phyloP scores from a whole-genome alignment of 2,113 vertebrate species.

The Aptenodytes patagonicus region DNA sequence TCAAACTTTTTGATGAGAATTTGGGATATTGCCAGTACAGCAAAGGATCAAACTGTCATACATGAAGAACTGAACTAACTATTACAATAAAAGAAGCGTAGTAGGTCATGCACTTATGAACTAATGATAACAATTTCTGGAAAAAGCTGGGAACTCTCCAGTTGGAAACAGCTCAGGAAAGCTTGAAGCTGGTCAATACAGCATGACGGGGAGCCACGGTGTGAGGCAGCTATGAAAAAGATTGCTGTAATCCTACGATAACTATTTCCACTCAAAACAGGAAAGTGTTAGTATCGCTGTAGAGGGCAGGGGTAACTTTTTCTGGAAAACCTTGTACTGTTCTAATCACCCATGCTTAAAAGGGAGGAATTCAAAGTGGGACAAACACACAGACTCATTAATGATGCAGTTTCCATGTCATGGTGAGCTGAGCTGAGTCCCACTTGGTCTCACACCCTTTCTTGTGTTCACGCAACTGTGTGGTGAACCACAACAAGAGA shows the following conservation, averaged over 20 bases:
- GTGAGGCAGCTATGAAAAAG: neutral
- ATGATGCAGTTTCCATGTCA: neutral
- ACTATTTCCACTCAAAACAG: constrained; percentile 12
- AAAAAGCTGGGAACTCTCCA: neutral
- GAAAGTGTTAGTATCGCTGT: neutral
- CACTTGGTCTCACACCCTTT: neutral
- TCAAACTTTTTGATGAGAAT: constrained; percentile 37
- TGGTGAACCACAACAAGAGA: neutral
- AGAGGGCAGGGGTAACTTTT: neutral
- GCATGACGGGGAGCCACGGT: neutral
- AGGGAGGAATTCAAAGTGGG: neutral
- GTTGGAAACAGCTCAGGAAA: neutral
- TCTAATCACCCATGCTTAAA: neutral
- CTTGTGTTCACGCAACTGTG: neutral
- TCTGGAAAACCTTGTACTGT: neutral
- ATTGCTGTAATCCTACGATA: neutral
- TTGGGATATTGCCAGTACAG: constrained; percentile 41
- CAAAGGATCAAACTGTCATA: constrained; percentile 44
- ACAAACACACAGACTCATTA: neutral
- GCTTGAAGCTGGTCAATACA: neutral
- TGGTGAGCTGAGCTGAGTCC: neutral
- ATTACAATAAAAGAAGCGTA: neutral
- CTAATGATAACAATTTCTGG: neutral
- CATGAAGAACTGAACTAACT: neutral
- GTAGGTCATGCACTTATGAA: constrained; percentile 22